Percentiles rank a stretch among this genome's conserved stretches.
These are phyloP conservation scores for Odontocolon sp. DNA, from an alignment of 2,888 invertebrate genomes.

Conservation along the genomic window DNA sequence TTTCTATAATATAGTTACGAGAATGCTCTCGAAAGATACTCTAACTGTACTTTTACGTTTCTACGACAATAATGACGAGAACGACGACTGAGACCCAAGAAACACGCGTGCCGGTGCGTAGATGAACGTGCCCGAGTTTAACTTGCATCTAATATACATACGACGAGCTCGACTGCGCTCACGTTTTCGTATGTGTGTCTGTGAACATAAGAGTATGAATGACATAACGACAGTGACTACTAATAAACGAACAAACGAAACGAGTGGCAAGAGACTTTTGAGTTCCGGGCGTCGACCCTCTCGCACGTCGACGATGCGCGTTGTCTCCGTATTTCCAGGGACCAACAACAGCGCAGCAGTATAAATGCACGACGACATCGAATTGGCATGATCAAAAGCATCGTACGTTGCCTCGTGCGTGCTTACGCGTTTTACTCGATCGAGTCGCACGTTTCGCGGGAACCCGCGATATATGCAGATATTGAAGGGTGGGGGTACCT, in stretches of 20 bases:
- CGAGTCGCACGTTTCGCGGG: not conserved
- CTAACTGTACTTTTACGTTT: constrained; percentile 77
- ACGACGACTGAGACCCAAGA: not conserved
- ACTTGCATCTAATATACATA: constrained; percentile 36
- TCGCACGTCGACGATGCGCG: constrained; percentile 52
- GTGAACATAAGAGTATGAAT: constrained; percentile 72
- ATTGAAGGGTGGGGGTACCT: too few relatives aligned
- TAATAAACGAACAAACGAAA: constrained; percentile 41
- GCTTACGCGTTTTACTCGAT: too few relatives aligned
- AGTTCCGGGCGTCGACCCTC: constrained; percentile 76
- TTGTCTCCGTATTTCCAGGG: constrained; percentile 15
- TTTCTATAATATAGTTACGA: not conserved
- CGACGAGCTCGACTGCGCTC: not conserved
- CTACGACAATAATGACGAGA: constrained; percentile 47
- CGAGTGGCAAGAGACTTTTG: constrained; percentile 61
- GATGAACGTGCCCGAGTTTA: constrained; percentile 28
- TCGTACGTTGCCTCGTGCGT: not conserved
- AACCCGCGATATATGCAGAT: too few relatives aligned
- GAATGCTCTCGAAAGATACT: constrained; percentile 15
- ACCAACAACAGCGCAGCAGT: not conserved
- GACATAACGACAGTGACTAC: constrained; percentile 75
- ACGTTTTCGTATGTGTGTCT: not conserved
- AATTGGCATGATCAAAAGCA: constrained; percentile 13
- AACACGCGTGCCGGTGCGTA: constrained; percentile 1
- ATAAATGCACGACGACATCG: not conserved